phyloP scores from a whole-genome alignment of 2,113 vertebrate species.

The Eleginops maclovinus region DNA sequence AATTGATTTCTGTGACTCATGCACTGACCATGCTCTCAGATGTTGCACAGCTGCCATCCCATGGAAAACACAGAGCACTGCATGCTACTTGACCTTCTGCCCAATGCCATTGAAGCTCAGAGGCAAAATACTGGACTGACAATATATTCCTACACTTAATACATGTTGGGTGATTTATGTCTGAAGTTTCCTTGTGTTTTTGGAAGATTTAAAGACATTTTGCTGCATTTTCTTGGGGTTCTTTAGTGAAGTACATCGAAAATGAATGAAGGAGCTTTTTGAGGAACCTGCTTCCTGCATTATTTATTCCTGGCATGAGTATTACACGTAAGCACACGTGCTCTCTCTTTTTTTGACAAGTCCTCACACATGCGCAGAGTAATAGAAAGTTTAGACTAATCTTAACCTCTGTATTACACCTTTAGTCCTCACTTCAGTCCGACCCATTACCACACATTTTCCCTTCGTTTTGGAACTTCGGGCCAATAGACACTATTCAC shows the following conservation, averaged over 20 bases:
- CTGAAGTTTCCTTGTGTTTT: background rate
- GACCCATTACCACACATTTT: too few relatives aligned
- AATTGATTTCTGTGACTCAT: conserved; percentile 4
- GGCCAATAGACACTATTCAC: too few relatives aligned
- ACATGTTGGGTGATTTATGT: background rate
- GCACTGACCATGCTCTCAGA: conserved; percentile 18
- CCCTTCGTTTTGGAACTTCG: too few relatives aligned
- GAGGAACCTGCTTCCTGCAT: background rate
- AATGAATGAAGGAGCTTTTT: background rate
- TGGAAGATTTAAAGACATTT: background rate
- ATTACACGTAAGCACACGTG: background rate
- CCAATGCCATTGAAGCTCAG: background rate
- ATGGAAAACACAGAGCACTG: conserved; percentile 69
- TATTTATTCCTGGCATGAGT: background rate
- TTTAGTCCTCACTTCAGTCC: too few relatives aligned
- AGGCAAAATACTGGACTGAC: background rate
- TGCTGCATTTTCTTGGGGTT: background rate
- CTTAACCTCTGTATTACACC: background rate
- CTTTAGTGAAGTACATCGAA: background rate
- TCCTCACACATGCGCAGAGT: background rate
- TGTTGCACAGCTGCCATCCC: conserved; percentile 72
- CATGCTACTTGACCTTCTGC: conserved; percentile 48
- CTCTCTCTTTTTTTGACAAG: background rate
- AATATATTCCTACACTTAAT: background rate
- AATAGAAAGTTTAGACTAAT: background rate